Percentiles rank a stretch among this genome's conserved stretches.
These are phyloP conservation scores for Caenorhabditis parvicauda DNA, from an alignment of 2,888 invertebrate species.

Conservation along the genomic window DNA sequence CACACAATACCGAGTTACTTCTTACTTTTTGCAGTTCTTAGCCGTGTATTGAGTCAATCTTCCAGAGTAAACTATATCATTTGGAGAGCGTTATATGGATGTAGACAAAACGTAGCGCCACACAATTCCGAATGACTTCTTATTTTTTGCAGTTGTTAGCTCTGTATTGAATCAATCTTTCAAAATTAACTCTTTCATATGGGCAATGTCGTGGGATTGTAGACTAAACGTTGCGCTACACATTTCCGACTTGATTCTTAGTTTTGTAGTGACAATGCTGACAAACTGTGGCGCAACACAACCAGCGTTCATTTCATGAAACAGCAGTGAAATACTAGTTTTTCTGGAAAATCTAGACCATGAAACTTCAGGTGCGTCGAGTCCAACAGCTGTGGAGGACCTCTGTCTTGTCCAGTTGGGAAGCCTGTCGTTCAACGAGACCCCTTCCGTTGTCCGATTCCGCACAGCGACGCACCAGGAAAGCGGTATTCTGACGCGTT, in stretches of 20 bases:
- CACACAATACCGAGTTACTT: too few relatives aligned
- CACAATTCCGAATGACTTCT: too few relatives aligned
- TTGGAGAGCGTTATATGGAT: background rate
- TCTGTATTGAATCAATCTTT: background rate
- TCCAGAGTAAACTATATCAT: background rate
- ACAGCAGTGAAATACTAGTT: too few relatives aligned
- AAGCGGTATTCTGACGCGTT: constrained; percentile 59
- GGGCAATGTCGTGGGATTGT: background rate
- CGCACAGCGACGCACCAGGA: constrained; percentile 42
- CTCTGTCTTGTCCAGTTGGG: constrained; percentile 56
- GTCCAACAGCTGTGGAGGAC: constrained; percentile 53
- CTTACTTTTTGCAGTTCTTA: background rate
- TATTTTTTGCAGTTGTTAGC: background rate
- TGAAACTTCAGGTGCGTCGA: constrained; percentile 58
- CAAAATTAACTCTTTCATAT: background rate
- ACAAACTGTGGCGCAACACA: too few relatives aligned
- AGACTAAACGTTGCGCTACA: background rate
- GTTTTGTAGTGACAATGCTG: too few relatives aligned
- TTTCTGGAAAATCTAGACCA: background rate
- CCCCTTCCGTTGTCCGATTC: constrained; percentile 58
- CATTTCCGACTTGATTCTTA: too few relatives aligned
- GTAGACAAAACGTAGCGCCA: background rate
- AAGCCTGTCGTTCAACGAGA: constrained; percentile 57
- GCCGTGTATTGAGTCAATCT: background rate
- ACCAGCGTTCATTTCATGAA: too few relatives aligned